These are phyloP conservation scores for Serrognathus titanus DNA, from an alignment of 2,888 invertebrate genomes.

Conservation along the genomic window DNA sequence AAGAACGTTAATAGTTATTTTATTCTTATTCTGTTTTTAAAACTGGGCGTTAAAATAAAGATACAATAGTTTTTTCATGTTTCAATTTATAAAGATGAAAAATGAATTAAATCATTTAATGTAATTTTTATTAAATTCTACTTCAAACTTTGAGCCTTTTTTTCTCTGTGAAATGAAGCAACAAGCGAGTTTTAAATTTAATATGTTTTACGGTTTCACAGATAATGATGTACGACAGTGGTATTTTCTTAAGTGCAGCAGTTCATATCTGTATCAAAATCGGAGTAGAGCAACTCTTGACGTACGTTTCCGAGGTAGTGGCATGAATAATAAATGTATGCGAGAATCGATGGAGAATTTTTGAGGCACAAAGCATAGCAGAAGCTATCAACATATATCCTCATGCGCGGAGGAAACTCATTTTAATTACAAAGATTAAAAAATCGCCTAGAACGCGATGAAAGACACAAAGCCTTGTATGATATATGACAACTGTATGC, in stretches of 20 bases:
- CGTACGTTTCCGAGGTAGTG: background rate
- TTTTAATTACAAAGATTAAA: conserved; percentile 50
- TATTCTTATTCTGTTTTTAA: too few relatives aligned
- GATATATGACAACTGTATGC: conserved; percentile 42
- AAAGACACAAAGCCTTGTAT: conserved; percentile 43
- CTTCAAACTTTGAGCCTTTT: too few relatives aligned
- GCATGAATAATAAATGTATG: conserved; percentile 7
- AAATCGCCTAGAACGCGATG: conserved; percentile 45
- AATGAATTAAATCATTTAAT: too few relatives aligned
- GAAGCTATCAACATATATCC: conserved; percentile 28
- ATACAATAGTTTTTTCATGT: too few relatives aligned
- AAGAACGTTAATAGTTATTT: too few relatives aligned
- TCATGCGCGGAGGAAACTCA: conserved; percentile 44
- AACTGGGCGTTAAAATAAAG: too few relatives aligned
- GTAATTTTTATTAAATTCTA: too few relatives aligned
- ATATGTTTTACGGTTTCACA: too few relatives aligned
- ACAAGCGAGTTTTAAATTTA: too few relatives aligned
- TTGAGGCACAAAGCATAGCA: conserved; percentile 19
- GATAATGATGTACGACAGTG: background rate
- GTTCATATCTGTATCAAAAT: conserved; percentile 1
- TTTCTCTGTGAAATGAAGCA: too few relatives aligned
- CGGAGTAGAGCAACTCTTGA: conserved; percentile 1
- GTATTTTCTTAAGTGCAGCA: background rate
- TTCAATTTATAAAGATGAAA: too few relatives aligned
- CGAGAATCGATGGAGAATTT: conserved; percentile 16